phyloP scores from a whole-genome alignment of 2,888 invertebrate species.

The Melinopterus prodromus region DNA sequence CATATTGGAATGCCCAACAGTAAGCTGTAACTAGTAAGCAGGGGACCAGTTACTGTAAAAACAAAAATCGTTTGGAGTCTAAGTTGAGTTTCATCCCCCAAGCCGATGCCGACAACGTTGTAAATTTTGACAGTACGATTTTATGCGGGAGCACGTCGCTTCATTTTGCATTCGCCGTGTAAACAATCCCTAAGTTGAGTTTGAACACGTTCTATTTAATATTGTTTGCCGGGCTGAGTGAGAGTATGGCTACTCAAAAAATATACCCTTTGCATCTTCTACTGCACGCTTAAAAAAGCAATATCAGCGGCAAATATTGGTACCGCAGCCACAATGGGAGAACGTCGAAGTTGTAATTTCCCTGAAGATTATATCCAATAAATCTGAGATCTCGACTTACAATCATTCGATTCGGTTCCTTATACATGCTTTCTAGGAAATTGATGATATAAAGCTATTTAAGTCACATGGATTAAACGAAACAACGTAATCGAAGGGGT shows the following conservation, averaged over 20 bases:
- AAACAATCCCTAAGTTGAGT: constrained; percentile 47
- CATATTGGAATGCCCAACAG: no score
- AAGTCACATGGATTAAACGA: no score
- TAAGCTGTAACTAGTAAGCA: not conserved
- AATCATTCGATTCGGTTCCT: no score
- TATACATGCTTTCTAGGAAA: no score
- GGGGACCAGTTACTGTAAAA: not conserved
- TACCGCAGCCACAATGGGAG: not conserved
- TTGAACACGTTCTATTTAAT: constrained; percentile 48
- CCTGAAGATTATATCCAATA: not conserved
- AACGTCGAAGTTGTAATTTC: not conserved
- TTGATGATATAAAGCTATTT: no score
- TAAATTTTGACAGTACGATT: constrained; percentile 30
- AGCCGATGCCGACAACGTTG: not conserved
- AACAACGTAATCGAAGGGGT: no score
- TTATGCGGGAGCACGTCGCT: constrained; percentile 53
- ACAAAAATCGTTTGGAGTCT: not conserved
- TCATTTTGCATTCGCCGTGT: constrained; percentile 53
- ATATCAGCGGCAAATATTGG: not conserved
- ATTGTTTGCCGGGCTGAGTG: not conserved
- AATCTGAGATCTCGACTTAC: not conserved
- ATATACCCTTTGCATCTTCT: constrained; percentile 48
- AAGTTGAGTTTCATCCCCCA: not conserved
- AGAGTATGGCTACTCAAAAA: constrained; percentile 45
- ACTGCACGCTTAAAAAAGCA: not conserved